Evolutionary conservation across 2,113 vertebrate genomes (phyloP), one percentile per base, ranked within the genome.

Genomic region (Saccopteryx leptura): DNA sequence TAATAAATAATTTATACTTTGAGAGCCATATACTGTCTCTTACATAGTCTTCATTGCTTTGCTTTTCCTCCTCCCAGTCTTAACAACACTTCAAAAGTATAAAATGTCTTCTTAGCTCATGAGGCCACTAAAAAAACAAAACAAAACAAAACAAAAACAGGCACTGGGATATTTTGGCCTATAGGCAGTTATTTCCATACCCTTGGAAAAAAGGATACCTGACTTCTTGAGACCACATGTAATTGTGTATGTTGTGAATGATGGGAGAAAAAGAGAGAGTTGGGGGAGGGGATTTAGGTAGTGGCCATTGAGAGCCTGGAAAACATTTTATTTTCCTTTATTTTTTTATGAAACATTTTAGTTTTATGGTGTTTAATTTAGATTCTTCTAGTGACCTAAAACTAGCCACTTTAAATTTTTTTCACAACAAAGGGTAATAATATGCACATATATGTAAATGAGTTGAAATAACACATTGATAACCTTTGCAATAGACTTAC

Each of bases 341-440:
- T 83, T 1, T 75, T 1, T 68, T 54, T 91, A 7, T 60, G 21
- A 88, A 94, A 81, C 1, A 78, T 68, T 93, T 61, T 60, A 31
- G 6, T 7, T 46, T 72, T 71, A 82, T 63, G 3, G 3, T n/a
- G 50, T 6, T 89, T 23, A 33, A 24, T 76, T 90, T 60, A 39
- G 28, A 65, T 92, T 61, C 9, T 68, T 79, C 33, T 79, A 48
- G 10, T 50, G 3, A 48, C 48, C 60, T 83, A 79, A 82, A 68
- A 12, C 19, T 60, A 78, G 50, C 3, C 7, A 71, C 12, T 95
- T 92, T 33, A 85, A 92, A 87, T 63, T 9, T 13, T 84, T 89
- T 61, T 7, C 31, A 74, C 17, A 86, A 48, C 6, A 80, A 84
- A 65, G 26, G 23, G 1, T 54, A 39, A 17, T 85, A 80, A 82